Conservation (phyloP, 1,140 invertebrate genomes). For the Caerostris extrusa region DNA sequence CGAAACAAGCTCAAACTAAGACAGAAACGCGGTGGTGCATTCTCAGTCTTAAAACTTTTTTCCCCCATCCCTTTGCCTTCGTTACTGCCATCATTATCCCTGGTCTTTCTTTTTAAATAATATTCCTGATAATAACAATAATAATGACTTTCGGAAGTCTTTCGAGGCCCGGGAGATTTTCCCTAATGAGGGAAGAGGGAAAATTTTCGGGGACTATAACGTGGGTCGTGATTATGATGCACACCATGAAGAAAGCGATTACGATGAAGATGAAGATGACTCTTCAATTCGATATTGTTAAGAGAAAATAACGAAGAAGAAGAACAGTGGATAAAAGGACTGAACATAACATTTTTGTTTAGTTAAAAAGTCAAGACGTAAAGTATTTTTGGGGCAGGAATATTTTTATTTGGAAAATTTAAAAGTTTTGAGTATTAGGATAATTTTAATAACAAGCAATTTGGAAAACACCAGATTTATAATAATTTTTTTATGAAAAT, state of each 20-base stretch:
- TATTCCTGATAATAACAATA: conserved; percentile 61
- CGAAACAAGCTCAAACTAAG: not conserved
- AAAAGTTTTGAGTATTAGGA: not conserved
- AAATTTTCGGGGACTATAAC: not conserved
- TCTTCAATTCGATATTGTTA: conserved; percentile 15
- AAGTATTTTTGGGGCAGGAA: not conserved
- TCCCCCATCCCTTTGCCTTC: not conserved
- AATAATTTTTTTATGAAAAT: no score
- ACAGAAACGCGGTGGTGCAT: not conserved
- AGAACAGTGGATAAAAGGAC: not conserved
- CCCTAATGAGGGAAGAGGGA: conserved; percentile 40
- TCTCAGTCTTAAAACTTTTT: not conserved
- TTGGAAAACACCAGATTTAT: no score
- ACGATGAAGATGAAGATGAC: not conserved
- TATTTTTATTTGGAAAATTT: not conserved
- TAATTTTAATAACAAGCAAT: not conserved
- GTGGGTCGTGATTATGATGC: not conserved
- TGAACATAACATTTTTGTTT: not conserved
- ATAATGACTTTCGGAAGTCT: conserved; percentile 44
- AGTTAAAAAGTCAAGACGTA: not conserved
- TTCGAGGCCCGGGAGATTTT: conserved; percentile 26
- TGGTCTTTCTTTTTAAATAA: conserved; percentile 14
- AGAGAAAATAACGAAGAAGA: not conserved
- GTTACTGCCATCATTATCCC: conserved; percentile 22
- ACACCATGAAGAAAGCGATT: not conserved